Evolutionary conservation across 2,888 invertebrate species (phyloP).

Genomic region (Meiosimyza platycephala): DNA sequence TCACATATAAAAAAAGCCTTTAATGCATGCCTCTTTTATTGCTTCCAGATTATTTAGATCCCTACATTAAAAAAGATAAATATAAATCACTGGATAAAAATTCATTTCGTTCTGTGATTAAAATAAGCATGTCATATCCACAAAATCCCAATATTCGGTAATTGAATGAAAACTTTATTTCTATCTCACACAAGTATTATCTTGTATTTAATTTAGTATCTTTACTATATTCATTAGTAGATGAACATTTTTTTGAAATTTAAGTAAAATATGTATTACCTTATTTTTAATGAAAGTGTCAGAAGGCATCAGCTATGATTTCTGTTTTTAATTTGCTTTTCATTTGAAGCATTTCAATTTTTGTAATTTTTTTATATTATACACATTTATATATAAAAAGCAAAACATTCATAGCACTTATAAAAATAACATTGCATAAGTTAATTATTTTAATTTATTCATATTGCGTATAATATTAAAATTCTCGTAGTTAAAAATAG

Average conservation of each 20-base stretch:
- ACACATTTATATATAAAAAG: neutral
- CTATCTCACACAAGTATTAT: too few species aligned
- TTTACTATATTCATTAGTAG: too few species aligned
- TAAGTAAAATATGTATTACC: too few species aligned
- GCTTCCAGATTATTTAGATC: slow-evolving; percentile 77
- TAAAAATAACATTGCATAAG: too few species aligned
- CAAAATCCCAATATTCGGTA: slow-evolving; percentile 80
- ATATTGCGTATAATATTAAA: too few species aligned
- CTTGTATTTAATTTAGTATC: neutral
- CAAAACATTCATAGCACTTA: neutral
- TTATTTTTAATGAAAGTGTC: too few species aligned
- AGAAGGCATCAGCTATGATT: too few species aligned
- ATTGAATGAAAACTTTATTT: slow-evolving; percentile 58
- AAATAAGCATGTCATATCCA: slow-evolving; percentile 81
- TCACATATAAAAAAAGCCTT: slow-evolving; percentile 2
- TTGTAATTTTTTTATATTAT: neutral
- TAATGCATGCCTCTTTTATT: slow-evolving; percentile 54
- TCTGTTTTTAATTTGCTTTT: too few species aligned
- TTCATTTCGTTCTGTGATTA: slow-evolving; percentile 83
- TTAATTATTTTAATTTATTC: too few species aligned
- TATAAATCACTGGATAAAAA: slow-evolving; percentile 71
- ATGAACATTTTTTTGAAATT: too few species aligned
- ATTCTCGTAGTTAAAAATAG: too few species aligned
- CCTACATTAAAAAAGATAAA: slow-evolving; percentile 72
- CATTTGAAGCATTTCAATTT: neutral